Base-by-base conservation (phyloP, 2,888 invertebrate genomes). In the Dynastes hyllus region DNA sequence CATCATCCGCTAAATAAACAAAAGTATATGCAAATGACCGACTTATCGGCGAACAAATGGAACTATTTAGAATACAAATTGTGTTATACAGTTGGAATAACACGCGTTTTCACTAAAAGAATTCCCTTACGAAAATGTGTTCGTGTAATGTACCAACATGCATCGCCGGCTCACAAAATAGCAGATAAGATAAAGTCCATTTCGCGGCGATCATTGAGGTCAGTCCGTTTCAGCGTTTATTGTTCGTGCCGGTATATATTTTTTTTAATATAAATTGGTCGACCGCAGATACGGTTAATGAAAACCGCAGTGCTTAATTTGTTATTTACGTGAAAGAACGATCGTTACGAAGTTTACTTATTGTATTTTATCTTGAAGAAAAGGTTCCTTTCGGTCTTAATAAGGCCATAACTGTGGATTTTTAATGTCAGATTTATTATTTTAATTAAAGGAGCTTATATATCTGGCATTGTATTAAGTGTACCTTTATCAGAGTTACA, bases 51-150 rank as follows among this genome's bases (percentile, higher is more conserved):
- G 67, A 50, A 69, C 67, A 69, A 69, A 69, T 27, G 50, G 27
- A 69, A 69, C 67, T 69, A 22, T 27, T 69, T 69, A 69, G 67
- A 69, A 69, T 69, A 69, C 67, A 51, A 69, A 69, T 69, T 51
- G 67, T 69, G 45, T 45, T 69, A 69, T 69, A 69, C 67, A 51
- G 67, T 69, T 69, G 16, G 50, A 16, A 16, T 2, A 69, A 69
- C 67, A 69, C 67, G 67, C 22, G 67, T 69, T 69, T 69, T 51
- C 67, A 69, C 67, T 69, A 50, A 69, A 67, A 69, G 67, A 69
- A 69, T 69, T 69, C 27, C 50, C 67, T 5, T 5, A 69, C 29
- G 22, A 69, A 69, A 69, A 50, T 27, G 67, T 45, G 67, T 69
- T 69, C 27, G 67, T 11, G 11, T 69, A 69, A 50, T 69, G 67